phyloP scores from a whole-genome alignment of 2,888 invertebrate species.

The Choreutis nemorana region DNA sequence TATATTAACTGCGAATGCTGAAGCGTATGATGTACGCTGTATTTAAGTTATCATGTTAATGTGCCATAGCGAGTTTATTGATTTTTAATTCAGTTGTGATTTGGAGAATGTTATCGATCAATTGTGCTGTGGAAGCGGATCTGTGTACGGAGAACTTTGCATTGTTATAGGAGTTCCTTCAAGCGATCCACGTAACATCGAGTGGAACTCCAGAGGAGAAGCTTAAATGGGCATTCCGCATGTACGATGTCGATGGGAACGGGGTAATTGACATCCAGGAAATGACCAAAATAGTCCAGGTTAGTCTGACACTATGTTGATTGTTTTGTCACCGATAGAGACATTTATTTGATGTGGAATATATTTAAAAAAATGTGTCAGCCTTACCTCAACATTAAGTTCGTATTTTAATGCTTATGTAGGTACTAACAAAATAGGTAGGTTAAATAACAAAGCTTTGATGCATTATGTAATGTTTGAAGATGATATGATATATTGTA shows the following conservation, averaged over 20 bases:
- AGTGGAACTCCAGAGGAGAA: slow-evolving; percentile 98
- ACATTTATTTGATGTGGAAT: too few relatives aligned
- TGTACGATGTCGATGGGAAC: slow-evolving; percentile 98
- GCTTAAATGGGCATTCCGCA: slow-evolving; percentile 98
- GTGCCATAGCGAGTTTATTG: slow-evolving; percentile 14
- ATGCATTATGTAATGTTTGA: too few relatives aligned
- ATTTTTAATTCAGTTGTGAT: slow-evolving; percentile 7
- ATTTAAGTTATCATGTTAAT: slow-evolving; percentile 1
- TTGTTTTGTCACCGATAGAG: too few relatives aligned
- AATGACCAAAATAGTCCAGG: slow-evolving; percentile 99
- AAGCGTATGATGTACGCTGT: slow-evolving; percentile 8
- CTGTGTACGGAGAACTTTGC: slow-evolving; percentile 22
- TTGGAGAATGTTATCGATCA: slow-evolving; percentile 9
- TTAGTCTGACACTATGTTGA: slow-evolving; percentile 49
- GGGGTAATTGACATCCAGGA: slow-evolving; percentile 98
- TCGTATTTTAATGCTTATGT: too few relatives aligned
- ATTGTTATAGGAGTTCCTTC: slow-evolving; percentile 88
- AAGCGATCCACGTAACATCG: slow-evolving; percentile 97
- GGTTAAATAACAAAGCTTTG: too few relatives aligned
- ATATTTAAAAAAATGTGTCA: too few relatives aligned
- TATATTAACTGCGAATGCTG: slow-evolving; percentile 7
- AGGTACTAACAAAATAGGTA: too few relatives aligned
- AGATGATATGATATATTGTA: too few relatives aligned
- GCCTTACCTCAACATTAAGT: too few relatives aligned
- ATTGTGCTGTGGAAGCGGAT: slow-evolving; percentile 1